phyloP scores from a whole-genome alignment of 2,888 invertebrate species.

The Adela reaumurella region DNA sequence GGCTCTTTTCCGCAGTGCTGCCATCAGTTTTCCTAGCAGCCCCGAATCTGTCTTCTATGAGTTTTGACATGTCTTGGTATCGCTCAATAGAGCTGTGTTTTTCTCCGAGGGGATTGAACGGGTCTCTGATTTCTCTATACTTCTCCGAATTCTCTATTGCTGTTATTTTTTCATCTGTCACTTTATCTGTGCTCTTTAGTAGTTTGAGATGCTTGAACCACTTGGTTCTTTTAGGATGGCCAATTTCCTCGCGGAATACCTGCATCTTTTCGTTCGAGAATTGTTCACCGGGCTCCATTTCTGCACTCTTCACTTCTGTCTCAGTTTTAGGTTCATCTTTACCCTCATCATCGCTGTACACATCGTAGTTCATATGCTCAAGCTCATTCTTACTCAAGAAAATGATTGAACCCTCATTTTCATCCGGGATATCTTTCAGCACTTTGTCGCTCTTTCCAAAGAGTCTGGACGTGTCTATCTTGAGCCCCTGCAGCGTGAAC shows the following conservation, averaged over 20 bases:
- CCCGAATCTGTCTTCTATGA: conserved; percentile 66
- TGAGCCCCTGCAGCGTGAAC: conserved; percentile 48
- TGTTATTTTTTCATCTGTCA: conserved; percentile 42
- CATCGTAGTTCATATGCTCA: conserved; percentile 59
- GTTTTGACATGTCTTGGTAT: conserved; percentile 69
- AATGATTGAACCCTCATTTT: conserved; percentile 65
- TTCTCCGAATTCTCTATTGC: conserved; percentile 37
- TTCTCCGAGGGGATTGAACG: conserved; percentile 58
- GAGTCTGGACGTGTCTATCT: conserved; percentile 45
- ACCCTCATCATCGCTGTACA: conserved; percentile 48
- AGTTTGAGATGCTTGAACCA: conserved; percentile 64
- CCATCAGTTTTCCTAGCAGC: conserved; percentile 40
- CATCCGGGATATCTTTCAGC: conserved; percentile 52
- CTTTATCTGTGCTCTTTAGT: conserved; percentile 41
- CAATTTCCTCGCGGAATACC: conserved; percentile 46
- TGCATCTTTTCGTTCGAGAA: conserved; percentile 49
- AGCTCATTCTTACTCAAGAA: conserved; percentile 64
- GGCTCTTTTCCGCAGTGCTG: conserved; percentile 46
- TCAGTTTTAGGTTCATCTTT: conserved; percentile 41
- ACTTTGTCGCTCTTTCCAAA: conserved; percentile 52
- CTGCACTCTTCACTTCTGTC: conserved; percentile 22
- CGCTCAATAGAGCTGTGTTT: conserved; percentile 68
- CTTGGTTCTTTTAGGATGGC: conserved; percentile 56
- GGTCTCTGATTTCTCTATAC: conserved; percentile 46
- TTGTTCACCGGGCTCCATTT: conserved; percentile 24